Evolutionary conservation across 2,888 invertebrate species (phyloP).

Genomic region (Resseliella maxima): DNA sequence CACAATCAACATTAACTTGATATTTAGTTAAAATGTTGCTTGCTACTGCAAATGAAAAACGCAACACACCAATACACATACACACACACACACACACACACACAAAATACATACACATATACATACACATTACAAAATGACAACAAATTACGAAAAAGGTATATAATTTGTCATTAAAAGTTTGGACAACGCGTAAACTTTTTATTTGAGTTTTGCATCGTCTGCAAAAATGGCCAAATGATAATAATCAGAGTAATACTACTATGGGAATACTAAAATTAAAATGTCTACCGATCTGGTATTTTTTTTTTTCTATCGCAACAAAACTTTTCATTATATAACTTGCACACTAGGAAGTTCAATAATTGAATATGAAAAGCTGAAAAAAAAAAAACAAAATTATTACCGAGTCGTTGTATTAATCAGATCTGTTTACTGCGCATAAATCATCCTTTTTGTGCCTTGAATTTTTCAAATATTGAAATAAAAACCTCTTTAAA

Average conservation of each 20-base stretch:
- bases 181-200: slow-evolving; percentile 1
- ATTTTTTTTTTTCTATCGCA: background rate
- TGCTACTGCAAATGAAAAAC: background rate
- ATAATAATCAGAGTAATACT: background rate
- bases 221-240: background rate
- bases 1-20: background rate
- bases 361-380: slow-evolving; percentile 4
- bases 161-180: background rate
- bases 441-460: background rate
- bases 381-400: no score
- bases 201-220: background rate
- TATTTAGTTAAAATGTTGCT: background rate
- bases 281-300: background rate
- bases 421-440: background rate
- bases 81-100: no score
- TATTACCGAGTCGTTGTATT: background rate
- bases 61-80: background rate
- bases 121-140: background rate
- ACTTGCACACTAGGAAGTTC: background rate
- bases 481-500: background rate
- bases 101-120: no score
- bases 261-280: background rate
- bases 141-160: background rate
- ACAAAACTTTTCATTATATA: background rate
- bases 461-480: background rate